Conservation (phyloP, 2,888 invertebrate genomes). For the Cryptus armator region DNA sequence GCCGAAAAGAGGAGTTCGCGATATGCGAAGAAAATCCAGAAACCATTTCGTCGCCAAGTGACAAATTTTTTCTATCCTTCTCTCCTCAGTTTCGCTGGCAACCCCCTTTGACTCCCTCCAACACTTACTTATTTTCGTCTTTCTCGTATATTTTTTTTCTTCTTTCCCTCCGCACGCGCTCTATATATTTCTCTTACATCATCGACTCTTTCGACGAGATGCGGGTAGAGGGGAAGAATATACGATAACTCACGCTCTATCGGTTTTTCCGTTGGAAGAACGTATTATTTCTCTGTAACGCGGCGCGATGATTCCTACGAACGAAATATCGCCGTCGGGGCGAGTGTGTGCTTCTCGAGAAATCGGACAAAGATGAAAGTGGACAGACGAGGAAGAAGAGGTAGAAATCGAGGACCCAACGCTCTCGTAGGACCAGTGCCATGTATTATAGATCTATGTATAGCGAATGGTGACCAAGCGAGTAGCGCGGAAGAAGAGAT, state of each 20-base stretch:
- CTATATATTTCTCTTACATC: slow-evolving; percentile 27
- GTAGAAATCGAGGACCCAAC: slow-evolving; percentile 20
- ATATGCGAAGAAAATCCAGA: too few species aligned
- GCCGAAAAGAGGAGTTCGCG: too few species aligned
- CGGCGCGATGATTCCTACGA: slow-evolving; percentile 42
- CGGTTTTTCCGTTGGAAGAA: slow-evolving; percentile 42
- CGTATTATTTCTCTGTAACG: slow-evolving; percentile 54
- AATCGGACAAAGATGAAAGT: slow-evolving; percentile 1
- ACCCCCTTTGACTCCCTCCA: too few species aligned
- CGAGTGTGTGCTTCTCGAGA: slow-evolving; percentile 12
- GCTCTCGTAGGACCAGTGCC: slow-evolving; percentile 2
- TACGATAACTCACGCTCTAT: slow-evolving; percentile 54
- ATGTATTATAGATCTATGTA: background rate
- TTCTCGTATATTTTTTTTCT: slow-evolving; percentile 1
- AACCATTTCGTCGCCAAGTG: too few species aligned
- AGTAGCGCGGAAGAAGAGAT: slow-evolving; percentile 25
- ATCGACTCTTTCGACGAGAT: background rate
- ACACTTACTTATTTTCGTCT: background rate
- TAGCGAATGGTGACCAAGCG: background rate
- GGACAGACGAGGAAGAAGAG: slow-evolving; percentile 1
- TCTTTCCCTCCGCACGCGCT: background rate
- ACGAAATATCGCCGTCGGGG: slow-evolving; percentile 38
- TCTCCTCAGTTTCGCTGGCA: background rate
- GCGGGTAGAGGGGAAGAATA: background rate
- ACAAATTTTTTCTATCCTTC: too few species aligned